phyloP scores from a whole-genome alignment of 2,888 invertebrate genomes.

The Phaedon cochleariae region DNA sequence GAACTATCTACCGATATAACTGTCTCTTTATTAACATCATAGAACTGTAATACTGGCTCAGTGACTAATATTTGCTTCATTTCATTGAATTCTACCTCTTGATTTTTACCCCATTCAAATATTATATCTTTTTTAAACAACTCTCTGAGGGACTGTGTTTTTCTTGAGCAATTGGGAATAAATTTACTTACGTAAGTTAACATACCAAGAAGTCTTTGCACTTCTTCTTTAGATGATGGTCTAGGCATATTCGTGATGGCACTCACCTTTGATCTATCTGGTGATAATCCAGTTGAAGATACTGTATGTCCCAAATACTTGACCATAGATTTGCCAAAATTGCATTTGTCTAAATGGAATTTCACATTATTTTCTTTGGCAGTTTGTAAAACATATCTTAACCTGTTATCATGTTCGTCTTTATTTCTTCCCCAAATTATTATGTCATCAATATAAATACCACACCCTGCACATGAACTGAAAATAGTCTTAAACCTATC shows the following conservation, averaged over 20 bases:
- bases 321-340: constrained; percentile 1
- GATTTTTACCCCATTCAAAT: constrained; percentile 31
- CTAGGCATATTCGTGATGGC: constrained; percentile 27
- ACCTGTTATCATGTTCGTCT: constrained; percentile 26
- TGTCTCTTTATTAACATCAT: constrained; percentile 20
- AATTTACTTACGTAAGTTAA: constrained; percentile 28
- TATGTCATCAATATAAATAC: constrained; percentile 27
- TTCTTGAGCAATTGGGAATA: constrained; percentile 39
- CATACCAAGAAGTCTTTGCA: neutral
- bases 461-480: neutral
- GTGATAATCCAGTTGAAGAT: constrained; percentile 15
- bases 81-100: constrained; percentile 27
- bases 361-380: constrained; percentile 25
- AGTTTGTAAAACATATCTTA: constrained; percentile 19
- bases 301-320: constrained; percentile 14
- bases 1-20: constrained; percentile 39
- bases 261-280: constrained; percentile 31
- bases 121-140: constrained; percentile 35
- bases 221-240: no score
- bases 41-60: constrained; percentile 29
- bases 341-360: constrained; percentile 32
- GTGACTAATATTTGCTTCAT: constrained; percentile 30
- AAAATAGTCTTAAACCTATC: neutral
- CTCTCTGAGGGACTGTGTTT: constrained; percentile 35
- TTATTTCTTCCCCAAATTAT: constrained; percentile 23